Evolutionary conservation across 2,113 vertebrate genomes (phyloP).

Genomic region (Dasyprocta punctata): DNA sequence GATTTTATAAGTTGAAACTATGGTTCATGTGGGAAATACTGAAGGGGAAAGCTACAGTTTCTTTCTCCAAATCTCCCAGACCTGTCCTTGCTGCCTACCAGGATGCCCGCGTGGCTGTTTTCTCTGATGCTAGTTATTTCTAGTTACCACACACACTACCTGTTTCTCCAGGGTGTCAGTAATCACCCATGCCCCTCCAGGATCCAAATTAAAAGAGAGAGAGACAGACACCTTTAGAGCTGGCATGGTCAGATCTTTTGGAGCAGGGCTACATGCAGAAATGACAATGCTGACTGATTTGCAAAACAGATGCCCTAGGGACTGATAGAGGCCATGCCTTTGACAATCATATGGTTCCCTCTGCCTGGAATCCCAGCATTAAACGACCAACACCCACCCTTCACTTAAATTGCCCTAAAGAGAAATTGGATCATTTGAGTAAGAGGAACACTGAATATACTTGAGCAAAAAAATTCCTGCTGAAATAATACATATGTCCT

Average conservation of each 20-base stretch:
- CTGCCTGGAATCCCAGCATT: accelerated
- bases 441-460: not conserved
- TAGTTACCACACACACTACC: accelerated
- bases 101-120: not conserved
- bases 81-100: not conserved
- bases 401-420: not conserved
- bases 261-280: not conserved
- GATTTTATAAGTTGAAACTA: not conserved
- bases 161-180: not conserved
- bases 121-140: not conserved
- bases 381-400: not conserved
- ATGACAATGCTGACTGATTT: not conserved
- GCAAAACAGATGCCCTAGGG: accelerated
- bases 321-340: accelerated
- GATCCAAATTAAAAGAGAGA: not conserved
- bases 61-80: not conserved
- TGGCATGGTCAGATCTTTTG: accelerated
- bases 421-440: not conserved
- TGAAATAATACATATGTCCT: not conserved
- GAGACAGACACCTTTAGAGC: accelerated
- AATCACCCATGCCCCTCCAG: accelerated
- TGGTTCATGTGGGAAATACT: not conserved
- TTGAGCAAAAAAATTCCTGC: not conserved
- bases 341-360: accelerated
- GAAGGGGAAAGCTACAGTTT: not conserved